Evolutionary conservation across 2,888 invertebrate species (phyloP).

Genomic region (Cerceris rybyensis): DNA sequence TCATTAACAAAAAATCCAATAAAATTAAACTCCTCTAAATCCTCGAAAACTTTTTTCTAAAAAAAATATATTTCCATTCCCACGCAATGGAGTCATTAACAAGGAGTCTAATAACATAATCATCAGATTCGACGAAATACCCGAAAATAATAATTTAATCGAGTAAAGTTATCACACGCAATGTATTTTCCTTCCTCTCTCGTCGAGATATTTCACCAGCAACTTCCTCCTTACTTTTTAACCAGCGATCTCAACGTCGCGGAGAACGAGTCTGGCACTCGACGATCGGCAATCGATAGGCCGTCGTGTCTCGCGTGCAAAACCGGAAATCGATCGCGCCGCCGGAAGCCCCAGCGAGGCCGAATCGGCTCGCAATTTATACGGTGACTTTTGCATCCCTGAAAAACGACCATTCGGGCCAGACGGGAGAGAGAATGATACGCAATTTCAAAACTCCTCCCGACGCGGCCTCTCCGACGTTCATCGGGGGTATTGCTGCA

Average conservation of each 20-base stretch:
- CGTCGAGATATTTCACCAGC: not conserved
- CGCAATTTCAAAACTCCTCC: conserved; percentile 37
- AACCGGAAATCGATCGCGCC: conserved; percentile 22
- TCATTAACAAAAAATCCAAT: no score
- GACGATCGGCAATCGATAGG: conserved; percentile 7
- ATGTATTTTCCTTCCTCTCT: not conserved
- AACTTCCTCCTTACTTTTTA: not conserved
- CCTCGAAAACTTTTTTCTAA: no score
- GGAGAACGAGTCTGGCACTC: not conserved
- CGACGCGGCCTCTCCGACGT: not conserved
- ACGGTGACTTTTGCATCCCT: conserved; percentile 2
- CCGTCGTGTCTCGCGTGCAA: not conserved
- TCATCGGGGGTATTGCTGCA: conserved; percentile 13
- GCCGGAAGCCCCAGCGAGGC: not conserved
- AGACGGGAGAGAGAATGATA: not conserved
- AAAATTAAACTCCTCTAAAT: no score
- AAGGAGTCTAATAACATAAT: no score
- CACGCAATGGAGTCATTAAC: no score
- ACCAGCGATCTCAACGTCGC: not conserved
- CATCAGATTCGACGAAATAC: not conserved
- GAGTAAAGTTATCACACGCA: not conserved
- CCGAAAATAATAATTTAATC: not conserved
- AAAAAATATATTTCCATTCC: no score
- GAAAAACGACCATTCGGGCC: conserved; percentile 24
- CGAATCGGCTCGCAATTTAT: conserved; percentile 32